Conservation (phyloP, 64 coral and sea anemone genomes). For the Catalaphyllia jardinei region DNA sequence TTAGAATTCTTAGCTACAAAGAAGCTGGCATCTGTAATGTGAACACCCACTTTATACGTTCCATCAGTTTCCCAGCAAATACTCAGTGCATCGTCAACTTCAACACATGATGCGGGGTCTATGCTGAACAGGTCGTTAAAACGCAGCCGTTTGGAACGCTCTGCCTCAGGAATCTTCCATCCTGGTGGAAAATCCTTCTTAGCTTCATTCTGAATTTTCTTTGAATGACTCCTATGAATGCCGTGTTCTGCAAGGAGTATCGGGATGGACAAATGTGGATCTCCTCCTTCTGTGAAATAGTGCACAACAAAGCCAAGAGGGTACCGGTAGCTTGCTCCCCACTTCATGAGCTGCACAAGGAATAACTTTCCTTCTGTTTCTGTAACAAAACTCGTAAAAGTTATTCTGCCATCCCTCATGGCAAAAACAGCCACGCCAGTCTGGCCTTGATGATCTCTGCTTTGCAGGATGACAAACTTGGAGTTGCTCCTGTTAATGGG, state of each 20-base stretch:
- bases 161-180: constrained; percentile 76
- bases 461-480: constrained; percentile 83
- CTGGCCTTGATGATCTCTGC: constrained; percentile 68
- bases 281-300: constrained; percentile 53
- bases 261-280: constrained; percentile 33
- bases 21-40: constrained; percentile 87
- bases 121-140: constrained; percentile 44
- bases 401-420: constrained; percentile 41
- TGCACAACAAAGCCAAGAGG: constrained; percentile 91
- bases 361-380: constrained; percentile 83
- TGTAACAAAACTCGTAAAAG: constrained; percentile 61
- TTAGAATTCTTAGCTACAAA: constrained; percentile 72
- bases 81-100: constrained; percentile 90
- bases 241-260: constrained; percentile 78
- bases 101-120: constrained; percentile 44
- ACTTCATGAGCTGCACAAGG: constrained; percentile 87
- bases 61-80: constrained; percentile 25
- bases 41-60: constrained; percentile 63
- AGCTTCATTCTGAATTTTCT: constrained; percentile 45
- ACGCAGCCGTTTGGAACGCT: constrained; percentile 14
- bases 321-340: constrained; percentile 87
- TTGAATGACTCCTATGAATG: constrained; percentile 45
- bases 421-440: constrained; percentile 85
- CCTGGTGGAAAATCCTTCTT: constrained; percentile 35
- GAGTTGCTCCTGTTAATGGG: constrained; percentile 87